Base-by-base conservation (phyloP, 1,140 invertebrate species). In the Teleogryllus occipitalis region DNA sequence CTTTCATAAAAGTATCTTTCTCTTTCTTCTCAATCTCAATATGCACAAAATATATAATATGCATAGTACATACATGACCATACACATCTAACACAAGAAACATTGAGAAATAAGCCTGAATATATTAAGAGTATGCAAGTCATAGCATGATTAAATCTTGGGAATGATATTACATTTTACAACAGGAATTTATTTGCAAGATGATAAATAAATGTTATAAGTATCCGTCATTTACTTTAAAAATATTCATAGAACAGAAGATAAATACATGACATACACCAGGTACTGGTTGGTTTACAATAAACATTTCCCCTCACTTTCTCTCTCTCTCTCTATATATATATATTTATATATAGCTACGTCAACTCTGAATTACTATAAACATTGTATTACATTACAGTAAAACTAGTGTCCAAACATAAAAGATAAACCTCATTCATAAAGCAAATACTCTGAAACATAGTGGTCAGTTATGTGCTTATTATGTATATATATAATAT, bases 371-470 rank as follows among this genome's bases (percentile, higher is more conserved):
- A 10, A 18, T 65, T 65, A 65, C 54, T 65, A 65, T 65, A 65
- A 65, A 65, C 54, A 65, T 65, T 65, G 54, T 65, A 65, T 14
- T 65, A 65, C 54, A 65, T 65, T 65, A 14, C 54, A 14, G 54
- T 65, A 65, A 65, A 65, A 65, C 54, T 65, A 65, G 54, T 65
- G 54, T 65, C 54, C 54, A 65, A 65, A 65, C 54, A 65, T 65
- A 65, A 65, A 65, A 65, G 54, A 65, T 65, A 65, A 65, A 65
- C 54, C 54, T 65, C 54, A 65, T 65, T 65, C 54, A 65, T 65
- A 65, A 65, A 14, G 54, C 54, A 65, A 65, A 65, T 65, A 65
- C 54, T 65, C 54, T 65, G 54, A 65, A 65, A 65, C 54, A 65
- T 65, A 65, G 54, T 14, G 54, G 54, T 65, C 18, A 65, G 18